Percentiles rank a stretch among this genome's conserved stretches.
Evolutionary conservation across 1,140 invertebrate species (phyloP).

Genomic region (Campoletis sonorensis): DNA sequence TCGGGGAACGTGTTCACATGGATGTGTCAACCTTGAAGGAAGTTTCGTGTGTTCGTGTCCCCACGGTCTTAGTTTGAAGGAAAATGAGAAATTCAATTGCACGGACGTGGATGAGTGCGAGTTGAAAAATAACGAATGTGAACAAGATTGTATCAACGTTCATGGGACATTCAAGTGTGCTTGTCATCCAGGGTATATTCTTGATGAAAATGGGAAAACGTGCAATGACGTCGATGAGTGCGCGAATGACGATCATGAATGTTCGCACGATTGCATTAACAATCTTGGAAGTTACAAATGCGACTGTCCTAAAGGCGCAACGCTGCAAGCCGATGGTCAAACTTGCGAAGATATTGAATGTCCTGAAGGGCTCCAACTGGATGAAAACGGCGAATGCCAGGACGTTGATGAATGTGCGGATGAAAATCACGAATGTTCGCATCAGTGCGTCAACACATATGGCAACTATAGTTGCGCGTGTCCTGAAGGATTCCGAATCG

Average conservation of each 20-base stretch:
- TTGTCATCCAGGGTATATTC: slow-evolving; percentile 77
- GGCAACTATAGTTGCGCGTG: slow-evolving; percentile 81
- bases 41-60: slow-evolving; percentile 77
- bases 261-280: slow-evolving; percentile 75
- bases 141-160: slow-evolving; percentile 81
- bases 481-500: slow-evolving; percentile 72
- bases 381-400: slow-evolving; percentile 71
- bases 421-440: slow-evolving; percentile 71
- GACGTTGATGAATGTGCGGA: slow-evolving; percentile 83
- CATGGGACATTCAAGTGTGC: slow-evolving; percentile 80
- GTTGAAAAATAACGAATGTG: slow-evolving; percentile 70
- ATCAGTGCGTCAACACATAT: slow-evolving; percentile 72
- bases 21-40: slow-evolving; percentile 78
- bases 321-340: slow-evolving; percentile 48
- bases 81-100: slow-evolving; percentile 72
- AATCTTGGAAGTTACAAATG: slow-evolving; percentile 62
- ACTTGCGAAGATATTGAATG: slow-evolving; percentile 59
- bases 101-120: slow-evolving; percentile 75
- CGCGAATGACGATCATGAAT: slow-evolving; percentile 64
- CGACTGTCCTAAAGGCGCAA: slow-evolving; percentile 52
- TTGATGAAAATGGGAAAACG: slow-evolving; percentile 72
- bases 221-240: slow-evolving; percentile 77
- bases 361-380: slow-evolving; percentile 67
- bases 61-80: slow-evolving; percentile 65
- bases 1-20: slow-evolving; percentile 72